Evolutionary conservation across 2,113 vertebrate species (phyloP).

Genomic region (Pimephales promelas): DNA sequence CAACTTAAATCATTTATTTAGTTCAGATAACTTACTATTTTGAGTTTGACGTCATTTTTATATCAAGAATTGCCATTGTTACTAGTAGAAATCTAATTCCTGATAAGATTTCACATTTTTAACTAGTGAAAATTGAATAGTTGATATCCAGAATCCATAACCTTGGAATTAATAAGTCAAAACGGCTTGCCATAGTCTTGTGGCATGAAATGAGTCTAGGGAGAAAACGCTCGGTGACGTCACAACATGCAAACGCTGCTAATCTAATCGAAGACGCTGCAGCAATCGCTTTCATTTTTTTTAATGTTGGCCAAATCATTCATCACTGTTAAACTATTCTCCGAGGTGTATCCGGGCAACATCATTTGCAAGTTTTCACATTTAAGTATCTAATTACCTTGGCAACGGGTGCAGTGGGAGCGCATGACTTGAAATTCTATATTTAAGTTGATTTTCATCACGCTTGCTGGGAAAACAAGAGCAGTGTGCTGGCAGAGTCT

Average conservation of each 20-base stretch:
- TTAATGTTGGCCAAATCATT: slow-evolving; percentile 36
- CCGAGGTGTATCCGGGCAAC: slow-evolving; percentile 49
- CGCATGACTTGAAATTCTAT: slow-evolving; percentile 7
- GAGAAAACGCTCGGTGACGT: not conserved
- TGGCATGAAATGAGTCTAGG: not conserved
- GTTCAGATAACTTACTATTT: too few species aligned
- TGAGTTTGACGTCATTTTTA: too few species aligned
- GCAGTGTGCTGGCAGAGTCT: slow-evolving; percentile 21
- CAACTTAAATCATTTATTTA: too few species aligned
- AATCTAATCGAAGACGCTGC: slow-evolving; percentile 37
- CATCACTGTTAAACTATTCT: slow-evolving; percentile 39
- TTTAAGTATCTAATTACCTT: slow-evolving; percentile 40
- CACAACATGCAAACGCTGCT: not conserved
- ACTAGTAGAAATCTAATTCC: too few species aligned
- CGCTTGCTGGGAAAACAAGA: slow-evolving; percentile 35
- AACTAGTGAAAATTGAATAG: too few species aligned
- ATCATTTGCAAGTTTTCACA: slow-evolving; percentile 40
- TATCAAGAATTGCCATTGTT: too few species aligned
- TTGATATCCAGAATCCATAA: too few species aligned
- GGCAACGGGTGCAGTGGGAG: slow-evolving; percentile 17
- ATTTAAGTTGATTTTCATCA: slow-evolving; percentile 37
- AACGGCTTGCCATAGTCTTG: too few species aligned
- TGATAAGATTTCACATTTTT: too few species aligned
- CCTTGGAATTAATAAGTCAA: too few species aligned
- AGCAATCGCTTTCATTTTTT: slow-evolving; percentile 34